Conservation (phyloP, 2,888 invertebrate genomes). For the Ophion costatus region DNA sequence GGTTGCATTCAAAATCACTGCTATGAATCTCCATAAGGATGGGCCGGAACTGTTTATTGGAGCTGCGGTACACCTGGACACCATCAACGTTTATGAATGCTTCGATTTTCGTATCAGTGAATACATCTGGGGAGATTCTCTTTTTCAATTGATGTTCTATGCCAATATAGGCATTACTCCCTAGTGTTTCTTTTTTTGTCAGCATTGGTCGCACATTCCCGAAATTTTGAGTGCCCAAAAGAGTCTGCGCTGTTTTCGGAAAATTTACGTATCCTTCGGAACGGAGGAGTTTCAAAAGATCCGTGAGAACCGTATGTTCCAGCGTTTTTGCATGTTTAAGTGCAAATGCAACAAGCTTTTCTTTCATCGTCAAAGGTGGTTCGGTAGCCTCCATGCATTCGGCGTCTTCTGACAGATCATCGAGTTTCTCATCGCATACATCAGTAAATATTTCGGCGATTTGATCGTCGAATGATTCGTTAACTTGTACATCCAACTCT, state of each 20-base stretch:
- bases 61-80: too few species aligned
- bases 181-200: slow-evolving; percentile 8
- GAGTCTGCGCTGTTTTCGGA: slow-evolving; percentile 11
- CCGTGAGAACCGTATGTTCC: too few species aligned
- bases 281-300: slow-evolving; percentile 1
- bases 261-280: slow-evolving; percentile 4
- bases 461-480: slow-evolving; percentile 3
- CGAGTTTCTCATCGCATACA: neutral
- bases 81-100: too few species aligned
- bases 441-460: neutral
- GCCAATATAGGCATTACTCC: slow-evolving; percentile 1
- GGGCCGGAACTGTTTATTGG: too few species aligned
- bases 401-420: slow-evolving; percentile 5
- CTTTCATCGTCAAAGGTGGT: neutral
- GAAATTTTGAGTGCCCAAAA: slow-evolving; percentile 3
- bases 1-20: too few species aligned
- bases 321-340: slow-evolving; percentile 15
- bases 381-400: slow-evolving; percentile 1
- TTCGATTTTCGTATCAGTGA: neutral
- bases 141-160: slow-evolving; percentile 17
- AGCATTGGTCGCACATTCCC: neutral
- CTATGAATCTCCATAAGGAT: too few species aligned
- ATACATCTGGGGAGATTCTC: slow-evolving; percentile 4
- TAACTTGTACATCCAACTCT: neutral
- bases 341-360: slow-evolving; percentile 13